phyloP scores from a whole-genome alignment of 1,140 invertebrate species.

The Sycophaga agraensis region DNA sequence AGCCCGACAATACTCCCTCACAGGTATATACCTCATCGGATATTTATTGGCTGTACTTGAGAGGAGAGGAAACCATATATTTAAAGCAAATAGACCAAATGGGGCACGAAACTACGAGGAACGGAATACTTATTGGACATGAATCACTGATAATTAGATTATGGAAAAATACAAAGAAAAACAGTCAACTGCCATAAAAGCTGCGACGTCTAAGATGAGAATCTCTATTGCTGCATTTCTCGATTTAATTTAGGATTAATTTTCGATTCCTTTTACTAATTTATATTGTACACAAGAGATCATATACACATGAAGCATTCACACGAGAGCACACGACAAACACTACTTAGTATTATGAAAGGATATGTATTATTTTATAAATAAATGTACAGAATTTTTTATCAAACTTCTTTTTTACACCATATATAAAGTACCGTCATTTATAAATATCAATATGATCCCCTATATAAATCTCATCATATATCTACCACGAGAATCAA shows the following conservation, averaged over 20 bases:
- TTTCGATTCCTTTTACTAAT: constrained; percentile 29
- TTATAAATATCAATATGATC: too few relatives aligned
- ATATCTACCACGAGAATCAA: too few relatives aligned
- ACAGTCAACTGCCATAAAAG: constrained; percentile 27
- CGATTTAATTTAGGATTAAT: constrained; percentile 20
- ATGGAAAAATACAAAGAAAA: too few relatives aligned
- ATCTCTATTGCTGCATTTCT: constrained; percentile 3
- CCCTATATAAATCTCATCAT: too few relatives aligned
- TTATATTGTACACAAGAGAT: constrained; percentile 25
- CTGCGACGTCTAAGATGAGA: constrained; percentile 2
- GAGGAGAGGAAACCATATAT: too few relatives aligned
- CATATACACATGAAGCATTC: constrained; percentile 17
- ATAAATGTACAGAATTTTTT: constrained; percentile 52
- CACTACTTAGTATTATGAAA: constrained; percentile 29
- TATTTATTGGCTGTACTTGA: too few relatives aligned
- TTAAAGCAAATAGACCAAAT: too few relatives aligned
- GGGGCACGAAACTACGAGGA: too few relatives aligned
- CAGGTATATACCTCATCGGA: too few relatives aligned
- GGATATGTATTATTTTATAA: constrained; percentile 50
- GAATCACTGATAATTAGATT: neutral
- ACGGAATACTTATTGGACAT: neutral
- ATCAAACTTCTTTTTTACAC: neutral
- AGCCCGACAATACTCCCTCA: too few relatives aligned
- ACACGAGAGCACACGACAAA: constrained; percentile 14
- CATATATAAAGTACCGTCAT: too few relatives aligned